Base-by-base conservation (phyloP, 2,113 vertebrate species). In the Atrichornis clamosus region DNA sequence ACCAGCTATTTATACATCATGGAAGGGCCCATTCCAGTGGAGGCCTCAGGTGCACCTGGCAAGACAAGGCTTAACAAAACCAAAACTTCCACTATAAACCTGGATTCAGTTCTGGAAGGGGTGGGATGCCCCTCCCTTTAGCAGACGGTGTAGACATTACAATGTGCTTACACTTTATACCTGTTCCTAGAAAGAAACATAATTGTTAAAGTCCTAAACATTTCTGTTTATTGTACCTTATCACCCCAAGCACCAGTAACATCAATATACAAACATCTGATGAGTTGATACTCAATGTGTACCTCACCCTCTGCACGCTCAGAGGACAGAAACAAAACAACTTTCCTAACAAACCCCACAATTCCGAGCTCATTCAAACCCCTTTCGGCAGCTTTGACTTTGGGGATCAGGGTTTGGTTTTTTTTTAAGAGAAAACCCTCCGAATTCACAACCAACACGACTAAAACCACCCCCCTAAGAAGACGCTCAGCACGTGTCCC, bases 381-480 rank as follows among this genome's bases (percentile, higher is more conserved):
- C 28, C 15, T 17, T 37, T 35, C 0, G 1, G 55, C 47, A 63
- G 41, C 74, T 69, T 4, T 18, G 32, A 70, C 11, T 76, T 9
- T 2, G n/a, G 20, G 26, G 27, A 59, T 8, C 5, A 1, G 8
- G 37, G 9, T 15, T 8, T 6, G 19, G 4, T 1, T 3, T 20
- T 55, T 2, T 19, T 15, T 28, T 37, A 53, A 1, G 10, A 37
- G 60, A 75, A 74, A 32, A 1, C 2, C 41, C 63, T 32, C 28
- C 22, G 23, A 17, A 52, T 26, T 32, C 72, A 20, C 33, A 32
- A 50, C 41, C 62, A 65, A 18, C 46, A 9, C 30, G 13, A 55
- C 60, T 15, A 52, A 63, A 78, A 13, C 12, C 46, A 52, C 4
- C 20, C 14, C 35, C 14, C 5, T 1, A 8, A 5, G 24, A 72